A percentile compares a stretch with the other conserved stretches of the same genome.
phyloP scores from a whole-genome alignment of 2,113 vertebrate species.

The Platichthys stellatus region DNA sequence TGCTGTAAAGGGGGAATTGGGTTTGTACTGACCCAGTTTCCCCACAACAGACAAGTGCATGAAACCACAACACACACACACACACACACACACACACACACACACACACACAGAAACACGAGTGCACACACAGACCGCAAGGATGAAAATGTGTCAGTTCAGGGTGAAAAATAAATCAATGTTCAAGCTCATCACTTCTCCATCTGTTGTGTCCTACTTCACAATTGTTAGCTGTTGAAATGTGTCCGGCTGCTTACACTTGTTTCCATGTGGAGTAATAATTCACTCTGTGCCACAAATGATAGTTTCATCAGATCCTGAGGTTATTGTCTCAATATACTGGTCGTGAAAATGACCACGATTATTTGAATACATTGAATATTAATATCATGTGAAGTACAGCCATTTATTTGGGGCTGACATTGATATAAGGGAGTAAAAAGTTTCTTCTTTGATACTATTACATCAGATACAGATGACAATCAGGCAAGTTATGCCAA shows the following conservation, averaged over 20 bases:
- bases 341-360: not conserved
- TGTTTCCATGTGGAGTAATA: not conserved
- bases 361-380: not conserved
- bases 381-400: not conserved
- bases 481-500: too few relatives aligned
- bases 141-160: constrained; percentile 31
- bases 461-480: too few relatives aligned
- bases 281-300: constrained; percentile 1
- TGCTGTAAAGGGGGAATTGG: constrained; percentile 39
- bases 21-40: constrained; percentile 74
- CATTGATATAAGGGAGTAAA: too few relatives aligned
- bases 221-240: constrained; percentile 30
- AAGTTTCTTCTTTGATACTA: too few relatives aligned
- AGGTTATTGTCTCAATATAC: not conserved
- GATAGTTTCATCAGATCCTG: not conserved
- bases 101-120: constrained; percentile 2
- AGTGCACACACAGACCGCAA: not conserved
- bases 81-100: constrained; percentile 2
- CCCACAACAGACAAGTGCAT: constrained; percentile 26
- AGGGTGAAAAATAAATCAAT: constrained; percentile 50
- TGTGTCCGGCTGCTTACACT: constrained; percentile 22
- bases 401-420: too few relatives aligned
- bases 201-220: constrained; percentile 69
- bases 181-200: constrained; percentile 52
- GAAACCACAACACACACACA: constrained; percentile 4